Conservation (phyloP, 2,797 vertebrate genomes). For the Tapirus indicus region DNA sequence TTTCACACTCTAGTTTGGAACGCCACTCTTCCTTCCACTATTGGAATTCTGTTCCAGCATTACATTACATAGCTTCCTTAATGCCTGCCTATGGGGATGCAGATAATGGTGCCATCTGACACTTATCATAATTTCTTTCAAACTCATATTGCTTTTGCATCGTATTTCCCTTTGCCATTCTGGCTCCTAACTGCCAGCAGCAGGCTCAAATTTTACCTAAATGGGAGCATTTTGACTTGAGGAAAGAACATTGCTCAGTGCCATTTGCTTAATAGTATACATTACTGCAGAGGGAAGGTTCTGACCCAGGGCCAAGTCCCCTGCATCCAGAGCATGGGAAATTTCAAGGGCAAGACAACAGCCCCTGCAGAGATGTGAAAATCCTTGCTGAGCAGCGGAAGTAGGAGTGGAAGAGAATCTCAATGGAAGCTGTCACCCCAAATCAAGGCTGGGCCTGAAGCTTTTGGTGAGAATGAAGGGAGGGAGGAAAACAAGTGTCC, state of each 20-base stretch:
- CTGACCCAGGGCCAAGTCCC: slow-evolving; percentile 84
- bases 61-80: slow-evolving; percentile 86
- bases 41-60: slow-evolving; percentile 83
- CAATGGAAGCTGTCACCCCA: background rate
- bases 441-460: slow-evolving; percentile 34
- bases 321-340: slow-evolving; percentile 75
- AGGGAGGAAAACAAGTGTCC: slow-evolving; percentile 25
- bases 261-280: slow-evolving; percentile 90
- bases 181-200: slow-evolving; percentile 88
- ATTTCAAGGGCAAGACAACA: slow-evolving; percentile 84
- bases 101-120: slow-evolving; percentile 88
- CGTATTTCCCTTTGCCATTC: slow-evolving; percentile 88
- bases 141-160: slow-evolving; percentile 88
- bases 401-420: background rate
- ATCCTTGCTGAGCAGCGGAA: slow-evolving; percentile 49
- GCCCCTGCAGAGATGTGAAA: slow-evolving; percentile 70
- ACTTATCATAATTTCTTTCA: slow-evolving; percentile 89
- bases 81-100: slow-evolving; percentile 86
- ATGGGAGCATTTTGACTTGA: slow-evolving; percentile 87
- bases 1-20: slow-evolving; percentile 59
- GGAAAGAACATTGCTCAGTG: slow-evolving; percentile 86
- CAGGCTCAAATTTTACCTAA: slow-evolving; percentile 89
- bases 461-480: background rate
- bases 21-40: slow-evolving; percentile 71
- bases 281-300: slow-evolving; percentile 84